Evolutionary conservation across 2,797 vertebrate species (phyloP).

Genomic region (Melanotaenia trifasciata): DNA sequence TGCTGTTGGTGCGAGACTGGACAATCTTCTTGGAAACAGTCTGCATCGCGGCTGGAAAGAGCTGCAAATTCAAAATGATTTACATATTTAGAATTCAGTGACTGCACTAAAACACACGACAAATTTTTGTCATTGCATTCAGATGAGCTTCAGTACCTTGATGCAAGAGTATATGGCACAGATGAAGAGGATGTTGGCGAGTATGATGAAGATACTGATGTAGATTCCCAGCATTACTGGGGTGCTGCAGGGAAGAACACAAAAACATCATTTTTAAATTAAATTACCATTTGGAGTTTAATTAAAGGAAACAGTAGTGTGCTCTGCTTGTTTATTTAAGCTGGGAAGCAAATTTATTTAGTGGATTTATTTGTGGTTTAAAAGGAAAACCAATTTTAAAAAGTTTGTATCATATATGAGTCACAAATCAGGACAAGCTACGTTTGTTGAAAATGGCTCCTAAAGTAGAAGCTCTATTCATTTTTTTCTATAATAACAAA

Average conservation of each 20-base stretch:
- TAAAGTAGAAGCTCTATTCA: not conserved
- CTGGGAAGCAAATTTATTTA: not conserved
- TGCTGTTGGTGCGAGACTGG: constrained; percentile 92
- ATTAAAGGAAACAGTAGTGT: not conserved
- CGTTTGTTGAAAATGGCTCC: not conserved
- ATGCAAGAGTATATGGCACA: constrained; percentile 93
- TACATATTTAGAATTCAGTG: not conserved
- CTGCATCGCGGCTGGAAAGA: constrained; percentile 89
- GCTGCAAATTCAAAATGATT: constrained; percentile 64
- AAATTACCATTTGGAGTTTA: not conserved
- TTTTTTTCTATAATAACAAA: not conserved
- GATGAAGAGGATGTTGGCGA: constrained; percentile 89
- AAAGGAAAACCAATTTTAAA: not conserved
- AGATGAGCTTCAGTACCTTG: constrained; percentile 77
- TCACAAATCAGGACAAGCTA: not conserved
- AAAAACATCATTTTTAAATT: constrained; percentile 2
- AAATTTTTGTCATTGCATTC: constrained; percentile 1
- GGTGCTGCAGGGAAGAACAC: constrained; percentile 80
- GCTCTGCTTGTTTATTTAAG: not conserved
- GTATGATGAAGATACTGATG: constrained; percentile 89
- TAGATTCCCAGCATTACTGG: constrained; percentile 91
- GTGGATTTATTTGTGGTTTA: not conserved
- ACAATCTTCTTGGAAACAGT: constrained; percentile 91
- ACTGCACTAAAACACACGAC: not conserved
- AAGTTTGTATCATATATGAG: not conserved